phyloP scores from a whole-genome alignment of 2,888 invertebrate species.

The Synanthedon andrenaeformis region DNA sequence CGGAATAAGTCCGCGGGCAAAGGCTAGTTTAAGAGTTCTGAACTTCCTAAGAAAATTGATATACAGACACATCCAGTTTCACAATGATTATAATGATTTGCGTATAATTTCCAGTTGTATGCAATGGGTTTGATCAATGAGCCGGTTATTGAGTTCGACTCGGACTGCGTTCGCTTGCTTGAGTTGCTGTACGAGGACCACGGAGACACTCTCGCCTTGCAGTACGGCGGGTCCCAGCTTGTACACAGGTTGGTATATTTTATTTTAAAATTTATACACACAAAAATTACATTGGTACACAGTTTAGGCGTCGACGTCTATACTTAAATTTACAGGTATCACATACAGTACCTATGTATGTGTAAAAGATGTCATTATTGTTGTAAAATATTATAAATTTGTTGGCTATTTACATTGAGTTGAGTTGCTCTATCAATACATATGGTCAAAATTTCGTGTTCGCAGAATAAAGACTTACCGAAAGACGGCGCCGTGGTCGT shows the following conservation, averaged over 20 bases:
- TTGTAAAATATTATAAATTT: background rate
- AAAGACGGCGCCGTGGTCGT: slow-evolving; percentile 95
- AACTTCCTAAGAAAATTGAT: too few relatives aligned
- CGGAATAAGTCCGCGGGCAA: too few relatives aligned
- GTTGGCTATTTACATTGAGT: background rate
- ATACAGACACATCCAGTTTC: too few relatives aligned
- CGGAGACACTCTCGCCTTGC: slow-evolving; percentile 95
- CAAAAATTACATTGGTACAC: too few relatives aligned
- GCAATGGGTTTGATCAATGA: slow-evolving; percentile 87
- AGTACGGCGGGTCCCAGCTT: slow-evolving; percentile 98
- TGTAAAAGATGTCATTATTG: too few relatives aligned
- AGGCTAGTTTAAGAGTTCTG: too few relatives aligned
- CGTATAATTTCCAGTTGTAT: slow-evolving; percentile 77
- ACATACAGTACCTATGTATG: too few relatives aligned
- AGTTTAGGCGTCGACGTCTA: too few relatives aligned
- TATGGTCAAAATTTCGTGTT: background rate
- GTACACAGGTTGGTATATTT: slow-evolving; percentile 79
- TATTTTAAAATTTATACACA: too few relatives aligned
- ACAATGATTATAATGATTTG: background rate
- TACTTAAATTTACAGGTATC: background rate
- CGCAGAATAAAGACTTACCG: slow-evolving; percentile 78
- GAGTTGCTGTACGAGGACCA: slow-evolving; percentile 98
- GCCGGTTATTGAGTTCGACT: slow-evolving; percentile 91
- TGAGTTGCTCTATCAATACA: background rate
- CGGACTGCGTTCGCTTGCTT: slow-evolving; percentile 92